A percentile compares a stretch with the other conserved stretches of the same genome.
phyloP scores from a whole-genome alignment of 2,888 invertebrate genomes.

The Alitta virens region DNA sequence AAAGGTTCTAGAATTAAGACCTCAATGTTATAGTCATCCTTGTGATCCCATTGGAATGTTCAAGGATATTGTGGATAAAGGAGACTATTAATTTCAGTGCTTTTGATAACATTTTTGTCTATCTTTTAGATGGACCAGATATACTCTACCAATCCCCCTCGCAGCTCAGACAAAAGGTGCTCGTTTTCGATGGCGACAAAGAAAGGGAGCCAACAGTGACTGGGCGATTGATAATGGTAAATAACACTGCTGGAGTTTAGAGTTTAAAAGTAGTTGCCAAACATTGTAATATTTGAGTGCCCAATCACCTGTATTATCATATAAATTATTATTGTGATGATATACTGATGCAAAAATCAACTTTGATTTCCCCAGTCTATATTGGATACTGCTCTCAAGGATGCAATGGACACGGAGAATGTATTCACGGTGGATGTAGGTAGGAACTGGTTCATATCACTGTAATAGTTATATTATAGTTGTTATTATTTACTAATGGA shows the following conservation, averaged over 20 bases:
- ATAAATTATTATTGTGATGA: no score
- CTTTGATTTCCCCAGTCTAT: slow-evolving; percentile 48
- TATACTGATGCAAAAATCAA: no score
- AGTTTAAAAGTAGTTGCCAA: no score
- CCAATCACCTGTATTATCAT: no score
- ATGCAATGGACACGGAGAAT: slow-evolving; percentile 56
- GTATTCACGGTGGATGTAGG: slow-evolving; percentile 48
- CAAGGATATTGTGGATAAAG: no score
- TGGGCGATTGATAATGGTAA: slow-evolving; percentile 58
- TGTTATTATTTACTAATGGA: no score
- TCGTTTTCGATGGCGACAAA: slow-evolving; percentile 52
- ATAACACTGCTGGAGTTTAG: no score
- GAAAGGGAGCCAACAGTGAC: slow-evolving; percentile 31
- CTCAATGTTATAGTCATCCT: no score
- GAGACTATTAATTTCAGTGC: neutral
- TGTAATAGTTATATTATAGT: neutral
- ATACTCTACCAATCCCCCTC: slow-evolving; percentile 54
- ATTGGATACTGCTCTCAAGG: slow-evolving; percentile 54
- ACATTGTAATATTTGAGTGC: no score
- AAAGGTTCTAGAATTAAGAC: no score
- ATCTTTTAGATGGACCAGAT: slow-evolving; percentile 48
- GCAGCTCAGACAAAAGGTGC: slow-evolving; percentile 47
- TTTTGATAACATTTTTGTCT: neutral
- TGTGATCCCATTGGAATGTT: no score
- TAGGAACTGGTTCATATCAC: slow-evolving; percentile 36